phyloP scores from a whole-genome alignment of 2,113 vertebrate genomes.

The Turnix velox region DNA sequence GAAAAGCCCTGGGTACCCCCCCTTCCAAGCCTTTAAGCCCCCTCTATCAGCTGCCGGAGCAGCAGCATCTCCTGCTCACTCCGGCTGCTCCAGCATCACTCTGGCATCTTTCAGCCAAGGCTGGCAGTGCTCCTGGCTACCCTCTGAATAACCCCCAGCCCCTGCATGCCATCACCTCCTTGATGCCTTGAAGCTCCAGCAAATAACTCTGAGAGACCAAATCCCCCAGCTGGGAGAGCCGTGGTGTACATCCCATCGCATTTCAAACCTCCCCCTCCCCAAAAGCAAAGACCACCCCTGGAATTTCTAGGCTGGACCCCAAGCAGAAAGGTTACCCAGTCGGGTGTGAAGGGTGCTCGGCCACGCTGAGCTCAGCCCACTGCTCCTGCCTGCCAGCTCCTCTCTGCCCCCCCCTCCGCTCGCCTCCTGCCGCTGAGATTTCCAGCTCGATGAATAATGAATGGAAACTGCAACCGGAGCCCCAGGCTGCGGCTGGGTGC shows the following conservation, averaged over 20 bases:
- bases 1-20: accelerated
- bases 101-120: neutral
- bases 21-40: neutral
- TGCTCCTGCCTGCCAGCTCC: neutral
- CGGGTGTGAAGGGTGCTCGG: neutral
- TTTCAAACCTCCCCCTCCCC: accelerated
- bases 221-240: neutral
- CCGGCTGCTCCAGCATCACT: too few relatives aligned
- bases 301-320: neutral
- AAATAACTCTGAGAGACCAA: neutral
- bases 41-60: neutral
- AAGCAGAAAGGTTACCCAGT: neutral
- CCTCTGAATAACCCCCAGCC: accelerated
- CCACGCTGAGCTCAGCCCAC: neutral
- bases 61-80: neutral
- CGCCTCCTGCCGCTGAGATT: constrained; percentile 29
- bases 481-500: neutral
- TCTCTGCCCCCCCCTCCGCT: neutral
- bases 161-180: accelerated
- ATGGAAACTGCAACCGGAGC: constrained; percentile 51
- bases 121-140: neutral
- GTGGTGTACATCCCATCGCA: accelerated
- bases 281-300: neutral
- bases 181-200: neutral
- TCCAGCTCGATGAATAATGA: constrained; percentile 62